Evolutionary conservation across 1,140 invertebrate species (phyloP).

Genomic region (Ceratina calcarata): DNA sequence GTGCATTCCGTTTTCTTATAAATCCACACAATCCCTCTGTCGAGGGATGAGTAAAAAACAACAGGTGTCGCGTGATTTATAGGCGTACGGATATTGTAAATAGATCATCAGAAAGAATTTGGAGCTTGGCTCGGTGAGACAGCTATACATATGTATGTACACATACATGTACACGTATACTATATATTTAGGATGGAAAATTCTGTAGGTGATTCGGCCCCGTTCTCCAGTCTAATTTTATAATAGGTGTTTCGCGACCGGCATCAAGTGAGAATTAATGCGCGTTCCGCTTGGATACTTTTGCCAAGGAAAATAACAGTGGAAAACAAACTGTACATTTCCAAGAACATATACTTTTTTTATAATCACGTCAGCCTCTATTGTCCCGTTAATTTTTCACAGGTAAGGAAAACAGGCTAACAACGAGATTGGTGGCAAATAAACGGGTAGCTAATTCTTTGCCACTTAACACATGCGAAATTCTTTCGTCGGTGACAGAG

Average conservation of each 20-base stretch:
- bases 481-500: too few species aligned
- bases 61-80: too few species aligned
- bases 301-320: neutral
- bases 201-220: neutral
- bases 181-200: constrained; percentile 1
- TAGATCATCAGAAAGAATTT: neutral
- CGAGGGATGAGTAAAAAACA: too few species aligned
- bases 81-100: too few species aligned
- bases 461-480: neutral
- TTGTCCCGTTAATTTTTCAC: neutral
- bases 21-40: too few species aligned
- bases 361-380: neutral
- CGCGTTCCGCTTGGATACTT: neutral
- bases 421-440: neutral
- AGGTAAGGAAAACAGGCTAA: too few species aligned
- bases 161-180: neutral
- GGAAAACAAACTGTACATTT: neutral
- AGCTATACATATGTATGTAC: too few species aligned
- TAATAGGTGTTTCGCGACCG: too few species aligned
- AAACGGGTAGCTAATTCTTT: neutral
- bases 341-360: neutral
- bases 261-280: neutral
- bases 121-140: neutral
- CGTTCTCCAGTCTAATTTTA: constrained; percentile 6
- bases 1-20: too few species aligned